Conservation (phyloP, 2,888 invertebrate genomes). For the Drosophila phalerata region DNA sequence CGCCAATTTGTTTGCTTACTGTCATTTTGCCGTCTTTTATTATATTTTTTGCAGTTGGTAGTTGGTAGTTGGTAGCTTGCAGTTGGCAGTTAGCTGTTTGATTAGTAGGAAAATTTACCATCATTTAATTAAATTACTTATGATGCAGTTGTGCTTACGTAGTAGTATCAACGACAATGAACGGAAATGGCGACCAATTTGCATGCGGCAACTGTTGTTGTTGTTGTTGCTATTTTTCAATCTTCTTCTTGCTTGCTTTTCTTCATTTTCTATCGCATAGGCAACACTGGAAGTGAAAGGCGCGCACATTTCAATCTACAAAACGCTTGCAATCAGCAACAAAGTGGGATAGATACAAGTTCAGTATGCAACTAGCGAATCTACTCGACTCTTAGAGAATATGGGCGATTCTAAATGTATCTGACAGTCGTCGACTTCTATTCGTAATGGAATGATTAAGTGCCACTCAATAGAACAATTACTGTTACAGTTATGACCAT, state of each 20-base stretch:
- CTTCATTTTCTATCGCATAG: conserved; percentile 26
- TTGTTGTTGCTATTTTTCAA: conserved; percentile 26
- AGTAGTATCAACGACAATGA: conserved; percentile 68
- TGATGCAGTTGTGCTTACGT: conserved; percentile 67
- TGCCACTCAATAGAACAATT: conserved; percentile 19
- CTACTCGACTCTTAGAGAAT: conserved; percentile 4
- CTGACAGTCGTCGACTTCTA: conserved; percentile 8
- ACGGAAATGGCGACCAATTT: conserved; percentile 77
- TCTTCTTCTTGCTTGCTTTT: conserved; percentile 9
- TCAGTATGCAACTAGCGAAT: background rate
- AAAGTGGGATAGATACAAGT: background rate
- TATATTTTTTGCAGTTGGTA: conserved; percentile 11
- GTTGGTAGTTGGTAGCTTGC: conserved; percentile 30
- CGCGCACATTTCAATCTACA: conserved; percentile 34
- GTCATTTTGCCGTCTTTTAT: conserved; percentile 13
- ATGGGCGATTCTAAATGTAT: conserved; percentile 38
- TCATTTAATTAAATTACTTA: conserved; percentile 76
- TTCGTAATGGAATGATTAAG: conserved; percentile 14
- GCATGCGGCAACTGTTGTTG: conserved; percentile 61
- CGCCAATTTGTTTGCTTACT: conserved; percentile 54
- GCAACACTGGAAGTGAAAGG: conserved; percentile 63
- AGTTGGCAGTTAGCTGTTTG: conserved; percentile 59
- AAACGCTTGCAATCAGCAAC: background rate
- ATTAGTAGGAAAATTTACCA: conserved; percentile 77
- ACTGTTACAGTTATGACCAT: conserved; percentile 19